Evolutionary conservation across 2,797 vertebrate species (phyloP), one percentile per base, ranked within the genome.

Genomic region (Bradypodion ventrale): DNA sequence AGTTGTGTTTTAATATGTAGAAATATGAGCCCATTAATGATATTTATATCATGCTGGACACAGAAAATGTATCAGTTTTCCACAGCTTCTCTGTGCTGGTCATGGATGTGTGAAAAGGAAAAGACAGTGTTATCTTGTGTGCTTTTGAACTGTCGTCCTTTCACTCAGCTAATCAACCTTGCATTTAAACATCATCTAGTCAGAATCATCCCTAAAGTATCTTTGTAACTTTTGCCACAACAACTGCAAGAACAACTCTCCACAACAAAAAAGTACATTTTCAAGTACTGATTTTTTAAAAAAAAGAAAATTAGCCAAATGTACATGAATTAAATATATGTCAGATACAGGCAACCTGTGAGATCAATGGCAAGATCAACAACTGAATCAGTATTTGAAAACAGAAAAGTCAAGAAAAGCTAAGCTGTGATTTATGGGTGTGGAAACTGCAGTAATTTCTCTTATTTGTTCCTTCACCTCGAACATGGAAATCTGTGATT

Each of bases 21-120:
- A 91, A 87, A 84, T 4, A 10, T 27, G 21, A 83, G 37, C 65
- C 49, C 4, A 23, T 88, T 85, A 44, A 70, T 89, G 68, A 8
- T 40, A 70, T 88, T 86, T 86, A 83, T 90, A 75, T 9, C 46
- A 23, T 32, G 0, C 6, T n/a, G 70, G 12, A 63, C 10, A 66
- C 6, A 27, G 59, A 42, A 23, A 52, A 21, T 21, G 60, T n/a
- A 42, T 62, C 56, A 19, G 42, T 27, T 13, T 62, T 77, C 59
- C 7, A 7, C 35, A n/a, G 25, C 40, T 62, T 62, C 29, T 63
- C 59, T 27, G 23, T 42, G 16, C 27, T 4, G 40, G 42, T 25
- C 52, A 56, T 19, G 1, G 52, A 56, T 13, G 52, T 1, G 52
- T 56, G 52, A 19, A 16, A 56, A 13, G 52, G 16, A 56, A 56